Conservation (phyloP, 2,113 vertebrate genomes). For the Noctilio leporinus region DNA sequence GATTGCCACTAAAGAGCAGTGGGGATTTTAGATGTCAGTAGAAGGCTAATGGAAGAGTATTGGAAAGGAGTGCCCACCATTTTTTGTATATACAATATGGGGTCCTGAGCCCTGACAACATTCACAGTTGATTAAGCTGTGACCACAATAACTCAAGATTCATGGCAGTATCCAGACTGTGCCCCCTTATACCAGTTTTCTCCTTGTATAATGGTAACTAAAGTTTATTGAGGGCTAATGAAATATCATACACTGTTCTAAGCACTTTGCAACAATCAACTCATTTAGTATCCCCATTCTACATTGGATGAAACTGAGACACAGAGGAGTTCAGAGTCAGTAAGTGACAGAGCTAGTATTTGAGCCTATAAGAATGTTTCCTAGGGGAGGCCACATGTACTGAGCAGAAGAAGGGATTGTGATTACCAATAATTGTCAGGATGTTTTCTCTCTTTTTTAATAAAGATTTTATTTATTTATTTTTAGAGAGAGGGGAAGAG, state of each 20-base stretch:
- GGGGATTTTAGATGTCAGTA: not conserved
- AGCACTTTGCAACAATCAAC: conserved; percentile 10
- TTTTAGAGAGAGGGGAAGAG: too few species aligned
- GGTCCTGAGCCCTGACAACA: not conserved
- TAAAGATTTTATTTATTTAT: too few species aligned
- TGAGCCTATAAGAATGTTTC: not conserved
- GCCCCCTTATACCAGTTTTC: not conserved
- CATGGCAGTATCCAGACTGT: not conserved
- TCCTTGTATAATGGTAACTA: conserved; percentile 13
- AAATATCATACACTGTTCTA: not conserved
- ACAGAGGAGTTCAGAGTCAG: not conserved
- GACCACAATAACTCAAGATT: not conserved
- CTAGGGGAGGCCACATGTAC: not conserved
- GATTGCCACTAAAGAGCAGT: not conserved
- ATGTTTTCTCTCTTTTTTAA: not conserved
- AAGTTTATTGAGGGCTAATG: conserved; percentile 3
- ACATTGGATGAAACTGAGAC: not conserved
- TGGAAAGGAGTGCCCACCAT: not conserved
- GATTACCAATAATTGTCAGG: not conserved
- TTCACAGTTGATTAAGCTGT: not conserved
- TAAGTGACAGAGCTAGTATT: not conserved
- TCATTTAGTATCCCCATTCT: not conserved
- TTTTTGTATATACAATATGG: not conserved
- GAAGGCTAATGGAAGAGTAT: not conserved
- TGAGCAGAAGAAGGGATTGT: not conserved